Evolutionary conservation across 2,113 vertebrate genomes (phyloP).

Genomic region (Colistium nudipinnis): DNA sequence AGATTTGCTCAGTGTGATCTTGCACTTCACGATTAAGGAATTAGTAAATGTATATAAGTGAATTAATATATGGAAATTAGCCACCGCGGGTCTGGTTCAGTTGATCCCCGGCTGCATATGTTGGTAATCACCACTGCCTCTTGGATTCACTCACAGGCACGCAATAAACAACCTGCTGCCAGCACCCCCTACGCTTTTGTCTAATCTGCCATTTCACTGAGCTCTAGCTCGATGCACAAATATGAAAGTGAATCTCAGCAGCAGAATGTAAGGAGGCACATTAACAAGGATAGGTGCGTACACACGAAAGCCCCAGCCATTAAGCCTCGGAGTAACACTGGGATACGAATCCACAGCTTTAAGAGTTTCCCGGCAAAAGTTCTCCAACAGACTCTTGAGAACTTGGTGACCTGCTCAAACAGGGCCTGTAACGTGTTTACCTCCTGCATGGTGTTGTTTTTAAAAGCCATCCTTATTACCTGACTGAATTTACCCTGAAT

Average conservation of each 20-base stretch:
- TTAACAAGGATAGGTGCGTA: constrained; percentile 62
- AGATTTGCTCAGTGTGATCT: constrained; percentile 60
- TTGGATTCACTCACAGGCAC: constrained; percentile 80
- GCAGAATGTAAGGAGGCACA: constrained; percentile 67
- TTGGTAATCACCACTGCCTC: constrained; percentile 78
- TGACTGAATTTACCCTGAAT: constrained; percentile 11
- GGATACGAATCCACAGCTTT: constrained; percentile 54
- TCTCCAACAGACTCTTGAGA: constrained; percentile 43
- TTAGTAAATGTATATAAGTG: constrained; percentile 72
- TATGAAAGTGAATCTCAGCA: constrained; percentile 65
- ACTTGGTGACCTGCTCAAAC: constrained; percentile 26
- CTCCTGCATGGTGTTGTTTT: constrained; percentile 13
- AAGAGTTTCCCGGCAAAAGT: constrained; percentile 54
- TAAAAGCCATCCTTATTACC: constrained; percentile 7
- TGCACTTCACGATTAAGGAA: constrained; percentile 62
- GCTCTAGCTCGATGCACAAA: constrained; percentile 66
- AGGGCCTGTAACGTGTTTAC: background rate
- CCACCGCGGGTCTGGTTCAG: constrained; percentile 63
- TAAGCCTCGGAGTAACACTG: constrained; percentile 65
- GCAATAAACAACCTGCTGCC: constrained; percentile 76
- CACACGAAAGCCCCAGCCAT: constrained; percentile 62
- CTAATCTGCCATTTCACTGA: constrained; percentile 77
- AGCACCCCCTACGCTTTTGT: constrained; percentile 73
- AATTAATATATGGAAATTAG: constrained; percentile 80
- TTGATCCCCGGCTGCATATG: constrained; percentile 79